Evolutionary conservation across 2,888 invertebrate species (phyloP), one percentile per base, ranked within the genome.

Genomic region (Caenorhabditis afra): DNA sequence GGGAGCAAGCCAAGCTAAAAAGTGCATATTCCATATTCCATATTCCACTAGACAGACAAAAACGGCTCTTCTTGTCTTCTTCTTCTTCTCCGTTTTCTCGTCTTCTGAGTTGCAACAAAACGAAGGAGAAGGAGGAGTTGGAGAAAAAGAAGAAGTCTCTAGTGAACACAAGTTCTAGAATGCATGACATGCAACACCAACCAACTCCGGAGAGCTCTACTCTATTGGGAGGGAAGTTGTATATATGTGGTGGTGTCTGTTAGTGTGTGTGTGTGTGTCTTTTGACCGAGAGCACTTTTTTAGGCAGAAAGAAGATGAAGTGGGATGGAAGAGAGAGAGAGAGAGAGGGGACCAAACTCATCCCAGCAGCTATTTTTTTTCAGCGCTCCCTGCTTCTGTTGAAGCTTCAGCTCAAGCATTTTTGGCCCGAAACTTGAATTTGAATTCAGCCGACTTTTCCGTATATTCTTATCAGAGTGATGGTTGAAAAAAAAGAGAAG

Each of bases 131-230:
- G 18, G 37, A 44, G 23, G 35, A 35, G 8, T 3, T 11, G 49
- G 59, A 52, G 37, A 57, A 41, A 23, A 45, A 29, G 45, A 61
- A 61, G 49, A 68, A 70, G 68, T 61, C 61, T 61, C 58, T 53
- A 53, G 70, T 70, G 70, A 70, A 76, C 75, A 66, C 55, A 76
- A 67, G 67, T 67, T 76, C 67, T 62, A 39, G 70, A 77, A 77
- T 77, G 70, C 77, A 77, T 77, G 77, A 77, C 77, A 77, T 70
- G 77, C 77, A 77, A 77, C 77, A 77, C 65, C 74, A 65, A 59
- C 29, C 29, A 29, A 29, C 29, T 29, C 29, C 29, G 29, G 29
- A 29, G 29, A 29, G 29, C 29, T 29, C 29, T 29, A 29, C 29
- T 29, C 29, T 29, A 29, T 29, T 29, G 29, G 29, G 29, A 29